Evolutionary conservation across 2,113 vertebrate species (phyloP).

Genomic region (Pontoporia blainvillei): DNA sequence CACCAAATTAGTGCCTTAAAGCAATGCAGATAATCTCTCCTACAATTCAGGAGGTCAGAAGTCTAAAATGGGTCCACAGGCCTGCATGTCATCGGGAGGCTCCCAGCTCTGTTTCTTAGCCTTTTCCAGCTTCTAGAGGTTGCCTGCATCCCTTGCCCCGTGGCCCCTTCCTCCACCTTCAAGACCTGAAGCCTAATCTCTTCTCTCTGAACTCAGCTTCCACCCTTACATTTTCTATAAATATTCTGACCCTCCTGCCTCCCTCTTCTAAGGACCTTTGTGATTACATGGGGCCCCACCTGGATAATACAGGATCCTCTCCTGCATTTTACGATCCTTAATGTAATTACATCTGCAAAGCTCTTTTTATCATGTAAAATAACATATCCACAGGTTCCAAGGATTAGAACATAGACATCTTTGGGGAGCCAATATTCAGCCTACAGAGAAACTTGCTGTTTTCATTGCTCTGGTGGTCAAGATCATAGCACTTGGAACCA

Average conservation of each 20-base stretch:
- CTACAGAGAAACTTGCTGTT: not conserved
- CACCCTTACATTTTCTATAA: not conserved
- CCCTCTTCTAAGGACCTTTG: not conserved
- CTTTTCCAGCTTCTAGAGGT: not conserved
- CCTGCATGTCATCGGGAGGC: not conserved
- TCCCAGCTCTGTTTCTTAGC: not conserved
- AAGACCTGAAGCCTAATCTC: not conserved
- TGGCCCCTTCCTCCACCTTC: not conserved
- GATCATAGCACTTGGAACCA: not conserved
- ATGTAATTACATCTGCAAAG: not conserved
- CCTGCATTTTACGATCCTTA: not conserved
- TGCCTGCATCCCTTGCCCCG: not conserved
- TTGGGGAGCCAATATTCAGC: not conserved
- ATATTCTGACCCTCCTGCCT: not conserved
- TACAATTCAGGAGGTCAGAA: not conserved
- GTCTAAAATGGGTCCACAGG: not conserved
- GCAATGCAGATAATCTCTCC: not conserved
- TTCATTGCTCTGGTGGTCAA: not conserved
- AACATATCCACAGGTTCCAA: not conserved
- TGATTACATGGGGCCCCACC: not conserved
- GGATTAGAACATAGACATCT: not conserved
- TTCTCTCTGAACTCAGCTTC: not conserved
- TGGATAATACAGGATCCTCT: not conserved
- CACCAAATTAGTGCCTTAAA: not conserved
- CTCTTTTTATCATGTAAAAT: not conserved